Evolutionary conservation across 2,113 vertebrate genomes (phyloP).

Genomic region (Spilogale gracilis): DNA sequence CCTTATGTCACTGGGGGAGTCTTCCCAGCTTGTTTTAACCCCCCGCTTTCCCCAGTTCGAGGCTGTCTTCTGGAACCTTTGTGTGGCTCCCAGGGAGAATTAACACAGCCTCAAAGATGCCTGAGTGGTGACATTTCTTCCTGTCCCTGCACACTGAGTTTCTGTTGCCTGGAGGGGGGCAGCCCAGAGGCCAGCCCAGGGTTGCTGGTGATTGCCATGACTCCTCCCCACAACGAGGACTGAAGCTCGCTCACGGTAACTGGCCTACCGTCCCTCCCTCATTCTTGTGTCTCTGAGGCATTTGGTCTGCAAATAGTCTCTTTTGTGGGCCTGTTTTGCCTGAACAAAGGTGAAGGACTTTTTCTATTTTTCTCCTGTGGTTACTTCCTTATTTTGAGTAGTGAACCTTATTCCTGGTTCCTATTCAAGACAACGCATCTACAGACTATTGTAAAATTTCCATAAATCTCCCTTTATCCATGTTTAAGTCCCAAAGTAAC

Average conservation of each 20-base stretch:
- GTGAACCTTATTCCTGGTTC: neutral
- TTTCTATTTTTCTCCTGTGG: neutral
- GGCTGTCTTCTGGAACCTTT: constrained; percentile 12
- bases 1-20: neutral
- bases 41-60: neutral
- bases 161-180: neutral
- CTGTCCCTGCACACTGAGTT: neutral
- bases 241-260: neutral
- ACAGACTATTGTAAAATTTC: neutral
- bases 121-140: constrained; percentile 37
- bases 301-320: neutral
- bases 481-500: neutral
- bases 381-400: neutral
- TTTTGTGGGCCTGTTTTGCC: neutral
- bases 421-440: neutral
- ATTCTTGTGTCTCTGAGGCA: neutral
- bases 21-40: neutral
- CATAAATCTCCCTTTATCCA: constrained; percentile 1
- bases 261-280: neutral
- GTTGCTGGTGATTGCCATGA: neutral
- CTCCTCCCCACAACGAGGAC: neutral
- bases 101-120: constrained; percentile 32
- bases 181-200: neutral
- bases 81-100: neutral
- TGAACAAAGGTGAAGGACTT: neutral